A percentile compares a stretch with the other conserved stretches of the same genome.
phyloP scores from a whole-genome alignment of 1,140 invertebrate genomes.

The Drosophila teissieri region DNA sequence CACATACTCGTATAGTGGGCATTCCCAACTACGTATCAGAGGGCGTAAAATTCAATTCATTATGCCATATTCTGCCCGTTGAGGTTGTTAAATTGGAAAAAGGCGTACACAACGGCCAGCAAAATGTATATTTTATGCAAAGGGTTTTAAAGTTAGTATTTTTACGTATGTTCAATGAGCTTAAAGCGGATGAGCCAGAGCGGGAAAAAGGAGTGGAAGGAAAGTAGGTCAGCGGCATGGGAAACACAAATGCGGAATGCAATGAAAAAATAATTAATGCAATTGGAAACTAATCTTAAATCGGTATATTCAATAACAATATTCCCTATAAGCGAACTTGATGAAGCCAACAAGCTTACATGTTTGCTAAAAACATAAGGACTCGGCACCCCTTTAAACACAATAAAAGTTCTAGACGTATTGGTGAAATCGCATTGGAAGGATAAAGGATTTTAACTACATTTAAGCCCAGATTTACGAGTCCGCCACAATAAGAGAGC shows the following conservation, averaged over 20 bases:
- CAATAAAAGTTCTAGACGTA: not conserved
- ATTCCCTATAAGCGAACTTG: not conserved
- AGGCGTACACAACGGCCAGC: conserved; percentile 1
- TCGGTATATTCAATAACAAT: conserved; percentile 26
- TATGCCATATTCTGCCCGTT: conserved; percentile 32
- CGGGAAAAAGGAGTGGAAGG: conserved; percentile 9
- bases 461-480: conserved; percentile 52
- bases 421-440: conserved; percentile 20
- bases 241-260: conserved; percentile 8
- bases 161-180: conserved; percentile 47
- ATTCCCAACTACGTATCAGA: not conserved
- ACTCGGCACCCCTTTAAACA: not conserved
- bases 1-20: not conserved
- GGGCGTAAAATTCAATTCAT: conserved; percentile 48
- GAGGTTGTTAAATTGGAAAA: conserved; percentile 43
- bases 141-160: conserved; percentile 56
- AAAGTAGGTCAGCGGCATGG: conserved; percentile 27
- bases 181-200: conserved; percentile 34
- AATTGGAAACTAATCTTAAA: conserved; percentile 29
- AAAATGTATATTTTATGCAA: conserved; percentile 57
- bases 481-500: conserved; percentile 10
- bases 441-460: conserved; percentile 22
- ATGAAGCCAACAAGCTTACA: not conserved
- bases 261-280: conserved; percentile 33
- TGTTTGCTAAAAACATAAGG: too few relatives aligned